These are phyloP conservation scores for Channa maculata DNA, from an alignment of 2,113 vertebrate species.

Conservation along the genomic window DNA sequence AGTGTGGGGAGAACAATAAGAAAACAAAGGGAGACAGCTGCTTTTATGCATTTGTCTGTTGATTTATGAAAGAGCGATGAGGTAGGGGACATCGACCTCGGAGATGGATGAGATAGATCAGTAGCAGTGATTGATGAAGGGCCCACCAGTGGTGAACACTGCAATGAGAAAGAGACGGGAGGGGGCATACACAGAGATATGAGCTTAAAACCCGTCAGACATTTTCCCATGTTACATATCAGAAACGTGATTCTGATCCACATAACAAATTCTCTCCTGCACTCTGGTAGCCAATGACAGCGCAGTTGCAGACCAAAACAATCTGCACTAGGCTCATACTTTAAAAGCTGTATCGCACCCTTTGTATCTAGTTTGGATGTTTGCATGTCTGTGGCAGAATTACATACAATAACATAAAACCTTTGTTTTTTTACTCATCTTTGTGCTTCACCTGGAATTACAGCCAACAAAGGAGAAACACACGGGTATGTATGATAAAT, in stretches of 20 bases:
- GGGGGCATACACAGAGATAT: neutral
- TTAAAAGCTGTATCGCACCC: neutral
- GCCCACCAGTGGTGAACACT: slow-evolving; percentile 31
- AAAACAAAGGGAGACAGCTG: slow-evolving; percentile 20
- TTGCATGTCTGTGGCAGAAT: slow-evolving; percentile 5
- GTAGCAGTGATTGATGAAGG: slow-evolving; percentile 64
- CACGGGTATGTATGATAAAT: too few species aligned
- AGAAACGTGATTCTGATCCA: slow-evolving; percentile 32
- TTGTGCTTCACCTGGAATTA: neutral
- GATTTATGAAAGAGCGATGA: slow-evolving; percentile 61
- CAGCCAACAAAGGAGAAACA: too few species aligned
- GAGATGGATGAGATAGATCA: slow-evolving; percentile 61
- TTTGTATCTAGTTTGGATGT: neutral
- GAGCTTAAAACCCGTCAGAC: neutral
- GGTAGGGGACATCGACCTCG: slow-evolving; percentile 40
- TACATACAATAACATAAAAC: neutral
- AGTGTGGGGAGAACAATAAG: neutral
- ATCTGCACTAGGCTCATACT: neutral
- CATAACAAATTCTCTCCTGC: neutral
- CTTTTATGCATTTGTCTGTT: slow-evolving; percentile 49
- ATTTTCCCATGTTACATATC: slow-evolving; percentile 20
- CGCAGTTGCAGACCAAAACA: neutral
- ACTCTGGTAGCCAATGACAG: slow-evolving; percentile 8
- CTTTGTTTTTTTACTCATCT: neutral
- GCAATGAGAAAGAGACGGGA: slow-evolving; percentile 19